Conservation (phyloP, 2,113 vertebrate genomes). For the Podarcis raffonei region DNA sequence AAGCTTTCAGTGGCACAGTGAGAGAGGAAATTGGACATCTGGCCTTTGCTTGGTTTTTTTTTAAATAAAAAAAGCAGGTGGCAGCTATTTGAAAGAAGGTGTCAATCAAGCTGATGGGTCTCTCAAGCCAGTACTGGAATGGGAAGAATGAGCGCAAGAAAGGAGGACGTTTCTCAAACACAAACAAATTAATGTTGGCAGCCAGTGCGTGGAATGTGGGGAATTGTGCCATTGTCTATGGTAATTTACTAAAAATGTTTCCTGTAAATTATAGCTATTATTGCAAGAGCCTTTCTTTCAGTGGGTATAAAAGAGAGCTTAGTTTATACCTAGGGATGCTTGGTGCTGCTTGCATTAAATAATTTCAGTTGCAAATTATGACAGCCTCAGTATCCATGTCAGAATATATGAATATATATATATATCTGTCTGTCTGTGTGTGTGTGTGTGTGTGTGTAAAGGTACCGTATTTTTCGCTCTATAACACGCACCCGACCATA, state of each 20-base stretch:
- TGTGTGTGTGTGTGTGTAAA: constrained; percentile 2
- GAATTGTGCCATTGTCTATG: constrained; percentile 49
- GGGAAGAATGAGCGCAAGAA: constrained; percentile 14
- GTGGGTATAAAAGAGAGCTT: constrained; percentile 33
- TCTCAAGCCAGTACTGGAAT: not conserved
- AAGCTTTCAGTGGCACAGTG: not conserved
- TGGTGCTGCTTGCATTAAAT: not conserved
- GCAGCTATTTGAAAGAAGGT: constrained; percentile 30
- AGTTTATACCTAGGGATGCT: constrained; percentile 15
- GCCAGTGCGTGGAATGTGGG: constrained; percentile 21
- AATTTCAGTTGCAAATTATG: constrained; percentile 8
- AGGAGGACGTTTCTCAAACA: constrained; percentile 1
- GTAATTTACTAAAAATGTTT: constrained; percentile 39
- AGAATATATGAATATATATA: not conserved
- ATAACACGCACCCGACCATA: no score
- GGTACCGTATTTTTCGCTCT: no score
- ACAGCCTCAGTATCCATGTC: not conserved
- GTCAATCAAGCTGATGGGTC: constrained; percentile 11
- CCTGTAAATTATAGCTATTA: constrained; percentile 54
- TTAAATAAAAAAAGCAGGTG: not conserved
- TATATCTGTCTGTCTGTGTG: not conserved
- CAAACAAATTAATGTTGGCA: constrained; percentile 35
- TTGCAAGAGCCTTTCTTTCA: constrained; percentile 42
- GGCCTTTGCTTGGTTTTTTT: not conserved
- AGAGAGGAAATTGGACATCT: not conserved